Conservation (phyloP, 2,113 vertebrate genomes). For the Girardinichthys multiradiatus region DNA sequence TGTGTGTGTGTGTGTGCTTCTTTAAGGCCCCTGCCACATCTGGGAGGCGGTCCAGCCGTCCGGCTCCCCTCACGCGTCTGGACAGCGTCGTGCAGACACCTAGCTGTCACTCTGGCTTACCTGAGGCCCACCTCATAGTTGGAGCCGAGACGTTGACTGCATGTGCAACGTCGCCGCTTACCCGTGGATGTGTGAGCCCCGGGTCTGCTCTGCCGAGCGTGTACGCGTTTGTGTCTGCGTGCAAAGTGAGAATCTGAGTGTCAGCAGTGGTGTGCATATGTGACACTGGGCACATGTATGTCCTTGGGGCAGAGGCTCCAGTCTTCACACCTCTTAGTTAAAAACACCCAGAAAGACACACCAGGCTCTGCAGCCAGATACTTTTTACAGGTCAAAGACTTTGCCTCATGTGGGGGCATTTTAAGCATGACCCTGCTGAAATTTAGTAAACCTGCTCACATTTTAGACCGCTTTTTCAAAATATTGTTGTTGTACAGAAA, state of each 20-base stretch:
- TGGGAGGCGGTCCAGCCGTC: conserved; percentile 63
- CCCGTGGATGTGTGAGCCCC: conserved; percentile 10
- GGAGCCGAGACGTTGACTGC: conserved; percentile 37
- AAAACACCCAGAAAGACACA: conserved; percentile 65
- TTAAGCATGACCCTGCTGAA: neutral
- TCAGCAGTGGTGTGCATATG: conserved; percentile 19
- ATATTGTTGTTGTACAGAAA: neutral
- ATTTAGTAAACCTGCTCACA: neutral
- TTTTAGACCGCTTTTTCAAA: neutral
- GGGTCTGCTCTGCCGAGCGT: conserved; percentile 16
- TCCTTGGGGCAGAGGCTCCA: conserved; percentile 63
- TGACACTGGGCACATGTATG: conserved; percentile 53
- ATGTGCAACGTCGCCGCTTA: conserved; percentile 40
- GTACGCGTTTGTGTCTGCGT: conserved; percentile 20
- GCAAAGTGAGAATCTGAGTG: conserved; percentile 27
- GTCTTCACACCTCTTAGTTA: conserved; percentile 72
- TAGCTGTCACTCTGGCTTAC: conserved; percentile 72
- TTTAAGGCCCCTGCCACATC: conserved; percentile 59
- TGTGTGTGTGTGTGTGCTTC: neutral
- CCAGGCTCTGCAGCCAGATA: conserved; percentile 26
- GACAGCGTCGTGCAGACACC: conserved; percentile 57
- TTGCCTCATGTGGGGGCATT: neutral
- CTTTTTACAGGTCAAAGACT: conserved; percentile 50
- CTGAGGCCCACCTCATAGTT: conserved; percentile 63
- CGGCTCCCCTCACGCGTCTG: conserved; percentile 45